phyloP scores from a whole-genome alignment of 2,888 invertebrate genomes.

The Eristalis intricaria region DNA sequence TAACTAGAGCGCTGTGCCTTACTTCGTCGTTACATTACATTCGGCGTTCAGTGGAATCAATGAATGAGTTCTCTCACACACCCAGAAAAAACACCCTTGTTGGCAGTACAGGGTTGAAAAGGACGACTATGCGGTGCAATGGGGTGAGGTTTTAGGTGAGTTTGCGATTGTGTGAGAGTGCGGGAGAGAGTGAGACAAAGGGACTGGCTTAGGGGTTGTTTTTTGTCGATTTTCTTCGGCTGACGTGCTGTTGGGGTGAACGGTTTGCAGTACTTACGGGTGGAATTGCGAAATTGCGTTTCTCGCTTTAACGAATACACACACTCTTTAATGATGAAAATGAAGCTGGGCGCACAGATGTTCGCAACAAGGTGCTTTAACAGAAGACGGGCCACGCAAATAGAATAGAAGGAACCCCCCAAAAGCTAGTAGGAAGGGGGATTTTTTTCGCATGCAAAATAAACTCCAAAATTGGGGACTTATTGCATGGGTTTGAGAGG shows the following conservation, averaged over 20 bases:
- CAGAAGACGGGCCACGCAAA: no score
- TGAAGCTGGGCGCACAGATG: constrained; percentile 65
- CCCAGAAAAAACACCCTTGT: neutral
- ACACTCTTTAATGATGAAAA: constrained; percentile 75
- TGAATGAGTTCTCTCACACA: neutral
- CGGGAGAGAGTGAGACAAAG: neutral
- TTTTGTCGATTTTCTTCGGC: neutral
- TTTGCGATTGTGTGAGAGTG: neutral
- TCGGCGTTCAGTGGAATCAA: neutral
- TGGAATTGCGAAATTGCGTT: constrained; percentile 46
- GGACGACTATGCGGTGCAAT: neutral
- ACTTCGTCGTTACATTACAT: constrained; percentile 78
- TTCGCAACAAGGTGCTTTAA: neutral
- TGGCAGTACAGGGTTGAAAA: neutral
- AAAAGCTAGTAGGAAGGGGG: no score
- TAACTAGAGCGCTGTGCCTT: constrained; percentile 71
- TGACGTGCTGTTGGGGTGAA: neutral
- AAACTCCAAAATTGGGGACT: no score
- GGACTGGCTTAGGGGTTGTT: neutral
- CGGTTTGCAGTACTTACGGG: neutral
- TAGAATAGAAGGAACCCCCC: no score
- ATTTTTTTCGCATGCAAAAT: no score
- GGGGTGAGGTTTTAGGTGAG: no score
- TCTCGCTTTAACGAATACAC: constrained; percentile 72
- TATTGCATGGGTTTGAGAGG: no score